These are phyloP conservation scores for Ophthalmolycus amberensis DNA, from an alignment of 2,113 vertebrate species.

Conservation along the genomic window DNA sequence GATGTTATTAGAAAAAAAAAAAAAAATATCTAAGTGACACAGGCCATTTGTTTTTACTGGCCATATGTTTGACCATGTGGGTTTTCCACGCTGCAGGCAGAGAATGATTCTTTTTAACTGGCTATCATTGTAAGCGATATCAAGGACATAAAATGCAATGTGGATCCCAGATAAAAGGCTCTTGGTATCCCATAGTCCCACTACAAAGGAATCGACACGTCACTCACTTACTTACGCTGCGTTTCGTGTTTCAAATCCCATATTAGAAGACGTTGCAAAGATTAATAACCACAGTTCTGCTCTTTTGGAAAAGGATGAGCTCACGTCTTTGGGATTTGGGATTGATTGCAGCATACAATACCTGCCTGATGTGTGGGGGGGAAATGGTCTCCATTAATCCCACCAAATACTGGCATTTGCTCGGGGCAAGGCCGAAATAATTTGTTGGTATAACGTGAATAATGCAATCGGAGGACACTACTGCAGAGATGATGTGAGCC, in stretches of 20 bases:
- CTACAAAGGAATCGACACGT: slow-evolving; percentile 24
- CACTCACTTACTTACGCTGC: background rate
- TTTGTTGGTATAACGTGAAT: slow-evolving; percentile 55
- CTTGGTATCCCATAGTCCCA: slow-evolving; percentile 24
- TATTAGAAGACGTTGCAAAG: slow-evolving; percentile 16
- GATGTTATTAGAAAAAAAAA: slow-evolving; percentile 42
- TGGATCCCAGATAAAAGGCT: slow-evolving; percentile 28
- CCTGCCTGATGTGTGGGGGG: background rate
- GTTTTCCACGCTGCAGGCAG: slow-evolving; percentile 39
- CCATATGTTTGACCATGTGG: slow-evolving; percentile 50
- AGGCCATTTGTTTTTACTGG: slow-evolving; percentile 57
- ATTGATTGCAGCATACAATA: slow-evolving; percentile 15
- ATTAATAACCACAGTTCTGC: slow-evolving; percentile 33
- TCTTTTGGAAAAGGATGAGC: slow-evolving; percentile 15
- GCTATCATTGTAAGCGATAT: slow-evolving; percentile 51
- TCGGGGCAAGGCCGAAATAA: slow-evolving; percentile 39
- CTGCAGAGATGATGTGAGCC: slow-evolving; percentile 8
- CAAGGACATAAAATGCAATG: slow-evolving; percentile 46
- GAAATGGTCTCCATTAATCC: slow-evolving; percentile 9
- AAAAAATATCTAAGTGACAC: slow-evolving; percentile 40
- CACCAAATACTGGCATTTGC: slow-evolving; percentile 18
- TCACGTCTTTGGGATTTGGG: slow-evolving; percentile 25
- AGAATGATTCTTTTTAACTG: slow-evolving; percentile 57
- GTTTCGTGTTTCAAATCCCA: slow-evolving; percentile 12
- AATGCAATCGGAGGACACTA: slow-evolving; percentile 36